Evolutionary conservation across 2,888 invertebrate species (phyloP), one percentile per base, ranked within the genome.

Genomic region (Acrobasis suavella): DNA sequence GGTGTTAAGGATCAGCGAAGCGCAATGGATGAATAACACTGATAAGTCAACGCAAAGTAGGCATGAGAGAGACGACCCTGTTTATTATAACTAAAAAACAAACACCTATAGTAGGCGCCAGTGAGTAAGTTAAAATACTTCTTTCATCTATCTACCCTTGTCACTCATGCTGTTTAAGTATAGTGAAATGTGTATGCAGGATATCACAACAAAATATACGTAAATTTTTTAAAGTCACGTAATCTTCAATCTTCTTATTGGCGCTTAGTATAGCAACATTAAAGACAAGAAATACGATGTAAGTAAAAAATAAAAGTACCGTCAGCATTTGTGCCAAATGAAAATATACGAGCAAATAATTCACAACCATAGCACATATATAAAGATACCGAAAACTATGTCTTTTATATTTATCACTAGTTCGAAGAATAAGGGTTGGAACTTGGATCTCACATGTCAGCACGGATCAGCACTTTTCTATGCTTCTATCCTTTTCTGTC

Each of bases 311-410:
- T 61, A 62, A 59, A 62, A 61, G 56, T 64, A 58, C 50, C 15
- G 63, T 68, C 65, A 70, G 67, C 68, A 69, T 69, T 70, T 70
- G 70, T 69, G 72, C 69, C 55, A 70, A 69, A 68, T 64, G 63
- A 66, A 62, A 50, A 63, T 64, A 66, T n/a, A 62, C 51, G 60
- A 60, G 37, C 46, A 52, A 66, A 62, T 54, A 56, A 42, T 54
- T 67, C 64, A 67, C 70, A 71, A 73, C 73, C 72, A 69, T 70
- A 70, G 62, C 63, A 58, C 37, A 64, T 58, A 58, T 51, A 64
- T 37, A 63, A 38, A 58, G 49, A 17, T 56, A 60, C 50, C 7
- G 42, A 39, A 52, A 12, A n/a, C n/a, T 15, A 54, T 54, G 56
- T 56, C 56, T 56, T 56, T 56, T 56, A 2, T 42, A 56, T 42